Percentiles rank a stretch among this genome's conserved stretches.
Evolutionary conservation across 1,140 invertebrate genomes (phyloP).

Genomic region (Aphidius ervi): DNA sequence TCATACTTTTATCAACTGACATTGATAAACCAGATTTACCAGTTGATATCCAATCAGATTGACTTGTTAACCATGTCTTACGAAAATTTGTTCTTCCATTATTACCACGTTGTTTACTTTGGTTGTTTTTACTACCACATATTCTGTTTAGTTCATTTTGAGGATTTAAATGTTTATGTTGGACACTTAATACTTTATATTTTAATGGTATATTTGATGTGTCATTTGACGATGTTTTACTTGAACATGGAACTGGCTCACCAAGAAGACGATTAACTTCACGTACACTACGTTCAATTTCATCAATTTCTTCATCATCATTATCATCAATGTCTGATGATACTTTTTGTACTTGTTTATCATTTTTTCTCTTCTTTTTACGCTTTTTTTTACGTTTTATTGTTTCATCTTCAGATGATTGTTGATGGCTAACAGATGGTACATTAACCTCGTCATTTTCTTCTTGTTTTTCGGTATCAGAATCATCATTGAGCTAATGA

Average conservation of each 20-base stretch:
- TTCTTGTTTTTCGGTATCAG: constrained; percentile 62
- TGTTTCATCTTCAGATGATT: constrained; percentile 37
- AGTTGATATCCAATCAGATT: constrained; percentile 66
- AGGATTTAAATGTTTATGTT: constrained; percentile 74
- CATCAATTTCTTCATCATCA: constrained; percentile 61
- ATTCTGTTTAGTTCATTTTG: constrained; percentile 80
- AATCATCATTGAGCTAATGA: constrained; percentile 58
- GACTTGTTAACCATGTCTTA: constrained; percentile 63
- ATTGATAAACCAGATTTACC: constrained; percentile 72
- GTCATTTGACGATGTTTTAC: constrained; percentile 22
- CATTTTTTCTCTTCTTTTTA: constrained; percentile 47
- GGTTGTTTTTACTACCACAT: constrained; percentile 75
- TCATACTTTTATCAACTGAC: constrained; percentile 57
- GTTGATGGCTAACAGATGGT: constrained; percentile 47
- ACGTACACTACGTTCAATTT: constrained; percentile 67
- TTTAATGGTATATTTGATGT: constrained; percentile 30
- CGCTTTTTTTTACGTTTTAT: constrained; percentile 65
- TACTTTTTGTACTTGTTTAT: constrained; percentile 39
- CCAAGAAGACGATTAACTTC: constrained; percentile 73
- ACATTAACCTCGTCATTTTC: constrained; percentile 63
- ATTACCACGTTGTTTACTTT: constrained; percentile 57
- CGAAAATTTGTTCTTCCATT: constrained; percentile 50
- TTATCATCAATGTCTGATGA: constrained; percentile 55
- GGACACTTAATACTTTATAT: constrained; percentile 56
- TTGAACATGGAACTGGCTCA: constrained; percentile 47